A percentile compares a stretch with the other conserved stretches of the same genome.
phyloP scores from a whole-genome alignment of 2,797 vertebrate species.

The Labroides dimidiatus region DNA sequence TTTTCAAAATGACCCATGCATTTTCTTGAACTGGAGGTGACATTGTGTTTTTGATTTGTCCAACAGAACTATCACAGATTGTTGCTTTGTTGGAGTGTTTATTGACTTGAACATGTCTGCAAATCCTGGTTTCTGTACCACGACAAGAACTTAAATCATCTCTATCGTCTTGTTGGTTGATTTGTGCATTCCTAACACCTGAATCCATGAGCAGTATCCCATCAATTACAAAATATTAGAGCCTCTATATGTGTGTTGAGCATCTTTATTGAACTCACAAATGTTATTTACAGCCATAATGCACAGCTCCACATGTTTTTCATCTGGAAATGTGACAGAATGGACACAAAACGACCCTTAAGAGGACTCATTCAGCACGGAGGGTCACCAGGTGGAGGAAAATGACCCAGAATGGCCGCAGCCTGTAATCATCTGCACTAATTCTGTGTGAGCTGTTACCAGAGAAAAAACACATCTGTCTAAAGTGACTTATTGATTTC shows the following conservation, averaged over 20 bases:
- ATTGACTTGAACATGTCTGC: background rate
- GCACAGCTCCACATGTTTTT: conserved; percentile 40
- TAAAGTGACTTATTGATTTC: conserved; percentile 83
- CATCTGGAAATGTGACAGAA: conserved; percentile 50
- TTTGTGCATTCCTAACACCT: background rate
- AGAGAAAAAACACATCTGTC: conserved; percentile 75
- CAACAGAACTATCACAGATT: background rate
- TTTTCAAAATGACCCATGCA: no score
- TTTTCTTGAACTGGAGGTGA: no score
- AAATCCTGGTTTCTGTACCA: background rate
- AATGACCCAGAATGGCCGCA: conserved; percentile 59
- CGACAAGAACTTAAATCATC: background rate
- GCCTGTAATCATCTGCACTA: conserved; percentile 78
- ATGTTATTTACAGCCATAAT: conserved; percentile 62
- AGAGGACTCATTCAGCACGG: conserved; percentile 40
- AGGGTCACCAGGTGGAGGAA: conserved; percentile 68
- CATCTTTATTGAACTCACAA: conserved; percentile 48
- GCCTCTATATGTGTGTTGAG: conserved; percentile 11
- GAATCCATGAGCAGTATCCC: background rate
- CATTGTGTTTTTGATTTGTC: no score
- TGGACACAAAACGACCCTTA: conserved; percentile 46
- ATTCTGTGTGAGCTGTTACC: conserved; percentile 70
- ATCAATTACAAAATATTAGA: conserved; percentile 7
- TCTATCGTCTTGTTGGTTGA: background rate
- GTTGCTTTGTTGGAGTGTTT: background rate